A percentile compares a stretch with the other conserved stretches of the same genome.
Evolutionary conservation across 1,140 invertebrate genomes (phyloP).

Genomic region (Trypoxylus dichotomus): DNA sequence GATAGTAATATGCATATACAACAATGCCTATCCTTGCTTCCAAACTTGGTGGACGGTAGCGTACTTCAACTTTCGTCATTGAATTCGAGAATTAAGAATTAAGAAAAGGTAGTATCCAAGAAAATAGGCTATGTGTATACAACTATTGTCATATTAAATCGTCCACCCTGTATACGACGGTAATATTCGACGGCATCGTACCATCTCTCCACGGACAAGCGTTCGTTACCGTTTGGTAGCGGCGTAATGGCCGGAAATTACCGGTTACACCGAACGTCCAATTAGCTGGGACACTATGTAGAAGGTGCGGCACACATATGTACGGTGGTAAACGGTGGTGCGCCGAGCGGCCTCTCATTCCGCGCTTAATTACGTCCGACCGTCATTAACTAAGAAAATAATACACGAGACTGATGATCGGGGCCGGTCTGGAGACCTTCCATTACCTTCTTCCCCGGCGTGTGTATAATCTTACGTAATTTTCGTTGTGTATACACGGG

Average conservation of each 20-base stretch:
- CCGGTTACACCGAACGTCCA: slow-evolving; percentile 36
- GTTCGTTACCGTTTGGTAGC: slow-evolving; percentile 39
- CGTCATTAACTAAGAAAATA: slow-evolving; percentile 27
- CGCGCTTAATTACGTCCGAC: slow-evolving; percentile 24
- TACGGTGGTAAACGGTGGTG: neutral
- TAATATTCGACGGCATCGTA: no score
- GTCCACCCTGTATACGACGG: no score
- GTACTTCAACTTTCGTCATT: no score
- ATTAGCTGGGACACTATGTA: slow-evolving; percentile 29
- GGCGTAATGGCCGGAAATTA: slow-evolving; percentile 39
- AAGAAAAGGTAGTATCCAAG: no score
- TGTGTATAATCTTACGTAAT: slow-evolving; percentile 12
- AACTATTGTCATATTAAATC: no score
- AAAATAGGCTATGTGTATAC: no score
- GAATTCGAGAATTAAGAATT: no score
- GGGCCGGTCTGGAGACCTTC: neutral
- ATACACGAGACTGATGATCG: neutral
- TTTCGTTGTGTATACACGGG: neutral
- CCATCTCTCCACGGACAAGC: neutral
- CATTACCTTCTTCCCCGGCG: neutral
- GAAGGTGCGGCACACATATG: slow-evolving; percentile 30
- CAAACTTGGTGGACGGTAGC: no score
- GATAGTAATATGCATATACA: no score
- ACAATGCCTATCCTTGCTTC: no score
- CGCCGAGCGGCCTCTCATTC: neutral